Conservation (phyloP, 2,113 vertebrate species). For the Leucoraja erinaceus region DNA sequence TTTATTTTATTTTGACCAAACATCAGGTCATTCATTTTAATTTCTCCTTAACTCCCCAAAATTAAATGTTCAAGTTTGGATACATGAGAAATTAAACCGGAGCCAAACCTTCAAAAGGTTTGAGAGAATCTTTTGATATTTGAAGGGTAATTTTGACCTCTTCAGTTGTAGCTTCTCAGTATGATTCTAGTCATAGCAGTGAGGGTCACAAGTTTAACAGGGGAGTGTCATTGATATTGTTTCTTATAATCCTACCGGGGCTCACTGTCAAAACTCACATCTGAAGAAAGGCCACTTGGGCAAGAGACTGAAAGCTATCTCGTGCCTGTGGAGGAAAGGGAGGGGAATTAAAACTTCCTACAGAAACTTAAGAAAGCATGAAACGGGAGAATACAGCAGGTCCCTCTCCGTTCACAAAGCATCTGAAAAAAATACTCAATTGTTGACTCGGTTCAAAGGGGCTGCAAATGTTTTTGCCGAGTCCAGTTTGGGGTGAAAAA, state of each 20-base stretch:
- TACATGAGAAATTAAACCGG: not conserved
- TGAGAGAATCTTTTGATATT: not conserved
- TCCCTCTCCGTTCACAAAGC: not conserved
- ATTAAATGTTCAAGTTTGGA: not conserved
- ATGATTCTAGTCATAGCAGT: not conserved
- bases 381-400: not conserved
- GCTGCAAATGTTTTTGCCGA: not conserved
- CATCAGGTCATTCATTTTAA: not conserved
- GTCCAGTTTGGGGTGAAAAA: not conserved
- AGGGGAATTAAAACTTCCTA: not conserved
- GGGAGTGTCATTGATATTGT: not conserved
- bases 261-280: not conserved
- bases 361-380: not conserved
- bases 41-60: not conserved
- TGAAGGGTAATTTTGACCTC: not conserved
- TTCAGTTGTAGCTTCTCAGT: slow-evolving; percentile 10
- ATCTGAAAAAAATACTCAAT: not conserved
- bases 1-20: not conserved
- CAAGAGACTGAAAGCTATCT: not conserved
- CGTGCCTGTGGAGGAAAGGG: not conserved
- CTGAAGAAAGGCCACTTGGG: not conserved
- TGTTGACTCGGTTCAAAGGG: not conserved
- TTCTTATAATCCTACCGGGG: not conserved
- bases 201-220: not conserved
- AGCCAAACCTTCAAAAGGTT: not conserved